Percentiles rank a stretch among this genome's conserved stretches.
phyloP scores from a whole-genome alignment of 1,140 invertebrate species.

The Pomacea maculata region DNA sequence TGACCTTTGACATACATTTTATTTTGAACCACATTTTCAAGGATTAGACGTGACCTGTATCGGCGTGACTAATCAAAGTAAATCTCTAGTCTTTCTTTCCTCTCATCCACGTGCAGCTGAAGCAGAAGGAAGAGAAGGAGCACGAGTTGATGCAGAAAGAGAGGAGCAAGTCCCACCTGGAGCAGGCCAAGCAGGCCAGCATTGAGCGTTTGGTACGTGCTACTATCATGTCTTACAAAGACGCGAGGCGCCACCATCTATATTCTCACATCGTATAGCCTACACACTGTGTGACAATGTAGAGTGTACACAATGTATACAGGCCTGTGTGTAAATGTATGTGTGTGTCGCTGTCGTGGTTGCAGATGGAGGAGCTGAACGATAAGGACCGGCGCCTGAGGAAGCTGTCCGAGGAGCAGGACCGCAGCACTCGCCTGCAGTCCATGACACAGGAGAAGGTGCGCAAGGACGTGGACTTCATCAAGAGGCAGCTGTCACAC shows the following conservation, averaged over 20 bases:
- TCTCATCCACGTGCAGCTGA: conserved; percentile 45
- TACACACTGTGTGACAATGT: too few relatives aligned
- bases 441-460: conserved; percentile 51
- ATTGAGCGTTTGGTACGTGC: conserved; percentile 60
- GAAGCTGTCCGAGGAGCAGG: conserved; percentile 51
- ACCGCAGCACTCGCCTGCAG: conserved; percentile 45
- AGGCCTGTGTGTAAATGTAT: not conserved
- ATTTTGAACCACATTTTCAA: too few relatives aligned
- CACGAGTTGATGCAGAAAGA: conserved; percentile 59
- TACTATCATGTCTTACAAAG: too few relatives aligned
- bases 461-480: conserved; percentile 48
- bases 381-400: conserved; percentile 53
- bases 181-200: conserved; percentile 60
- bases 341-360: conserved; percentile 11
- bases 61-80: not conserved
- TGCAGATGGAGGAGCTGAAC: conserved; percentile 55
- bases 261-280: too few relatives aligned
- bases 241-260: not conserved
- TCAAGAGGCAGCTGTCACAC: conserved; percentile 53
- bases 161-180: conserved; percentile 58
- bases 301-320: not conserved
- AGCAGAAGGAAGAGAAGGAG: conserved; percentile 58
- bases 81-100: conserved; percentile 1
- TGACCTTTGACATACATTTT: too few relatives aligned
- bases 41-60: not conserved